phyloP scores from a whole-genome alignment of 1,140 invertebrate species.

The Sycophila sp. region DNA sequence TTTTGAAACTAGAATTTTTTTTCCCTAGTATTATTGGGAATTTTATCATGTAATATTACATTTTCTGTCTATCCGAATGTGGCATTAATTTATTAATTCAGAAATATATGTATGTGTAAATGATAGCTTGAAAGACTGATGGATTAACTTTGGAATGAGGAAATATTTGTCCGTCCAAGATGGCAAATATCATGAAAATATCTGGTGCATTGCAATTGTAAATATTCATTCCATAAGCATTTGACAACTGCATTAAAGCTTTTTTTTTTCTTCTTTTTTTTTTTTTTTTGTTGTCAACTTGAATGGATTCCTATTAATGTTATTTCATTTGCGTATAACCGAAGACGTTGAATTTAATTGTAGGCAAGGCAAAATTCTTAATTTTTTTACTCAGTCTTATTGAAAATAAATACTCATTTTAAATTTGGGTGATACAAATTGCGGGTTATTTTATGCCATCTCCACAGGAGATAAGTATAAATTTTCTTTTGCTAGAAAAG shows the following conservation, averaged over 20 bases:
- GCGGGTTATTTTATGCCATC: conserved; percentile 7
- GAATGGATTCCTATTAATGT: conserved; percentile 33
- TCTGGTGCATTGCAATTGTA: conserved; percentile 35
- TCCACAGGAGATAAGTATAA: background rate
- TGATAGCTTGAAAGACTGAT: conserved; percentile 8
- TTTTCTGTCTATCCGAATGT: conserved; percentile 22
- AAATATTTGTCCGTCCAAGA: background rate
- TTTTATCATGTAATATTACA: conserved; percentile 21
- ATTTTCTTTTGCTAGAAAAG: background rate
- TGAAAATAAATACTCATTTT: conserved; percentile 31
- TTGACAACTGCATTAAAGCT: conserved; percentile 33
- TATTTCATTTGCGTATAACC: conserved; percentile 6
- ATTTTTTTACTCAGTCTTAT: conserved; percentile 31
- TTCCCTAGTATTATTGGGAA: conserved; percentile 6
- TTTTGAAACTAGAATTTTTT: conserved; percentile 8
- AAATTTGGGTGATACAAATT: conserved; percentile 23
- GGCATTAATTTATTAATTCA: conserved; percentile 35
- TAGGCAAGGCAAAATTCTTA: conserved; percentile 21
- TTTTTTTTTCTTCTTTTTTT: conserved; percentile 3
- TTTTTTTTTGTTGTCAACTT: conserved; percentile 25
- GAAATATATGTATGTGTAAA: conserved; percentile 22
- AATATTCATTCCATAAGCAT: conserved; percentile 41
- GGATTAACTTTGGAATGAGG: background rate
- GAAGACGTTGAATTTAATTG: conserved; percentile 20
- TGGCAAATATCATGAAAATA: background rate